Percentiles rank a stretch among this genome's conserved stretches.
Conservation (phyloP, 2,113 vertebrate species). For the Pygoscelis adeliae region DNA sequence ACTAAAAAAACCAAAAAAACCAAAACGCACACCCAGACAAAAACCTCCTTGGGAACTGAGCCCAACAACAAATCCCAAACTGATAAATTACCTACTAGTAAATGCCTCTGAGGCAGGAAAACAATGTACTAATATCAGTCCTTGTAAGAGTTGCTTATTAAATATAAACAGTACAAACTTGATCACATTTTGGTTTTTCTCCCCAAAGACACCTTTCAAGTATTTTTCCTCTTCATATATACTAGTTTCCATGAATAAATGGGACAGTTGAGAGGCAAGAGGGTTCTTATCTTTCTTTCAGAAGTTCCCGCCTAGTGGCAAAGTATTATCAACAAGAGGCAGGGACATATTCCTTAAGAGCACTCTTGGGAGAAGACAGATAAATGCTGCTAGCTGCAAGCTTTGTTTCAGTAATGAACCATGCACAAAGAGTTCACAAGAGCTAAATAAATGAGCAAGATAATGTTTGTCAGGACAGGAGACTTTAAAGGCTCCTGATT, state of each 20-base stretch:
- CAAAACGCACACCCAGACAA: background rate
- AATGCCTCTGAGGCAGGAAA: background rate
- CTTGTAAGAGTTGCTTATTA: background rate
- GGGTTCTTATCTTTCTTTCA: background rate
- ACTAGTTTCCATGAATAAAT: background rate
- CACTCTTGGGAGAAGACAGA: background rate
- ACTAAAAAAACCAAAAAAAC: too few relatives aligned
- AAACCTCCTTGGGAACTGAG: background rate
- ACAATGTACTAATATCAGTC: background rate
- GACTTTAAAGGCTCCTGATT: background rate
- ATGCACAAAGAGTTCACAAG: background rate
- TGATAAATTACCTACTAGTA: background rate
- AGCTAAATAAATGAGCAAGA: background rate
- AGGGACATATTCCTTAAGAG: background rate
- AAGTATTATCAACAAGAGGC: slow-evolving; percentile 23
- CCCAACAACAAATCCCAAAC: background rate
- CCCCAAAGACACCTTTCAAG: background rate
- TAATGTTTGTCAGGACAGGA: background rate
- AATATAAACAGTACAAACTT: background rate
- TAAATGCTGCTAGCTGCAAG: background rate
- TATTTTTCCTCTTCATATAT: background rate
- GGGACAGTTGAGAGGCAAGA: background rate
- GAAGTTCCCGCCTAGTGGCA: slow-evolving; percentile 46
- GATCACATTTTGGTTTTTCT: background rate
- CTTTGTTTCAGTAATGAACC: background rate